A percentile compares a stretch with the other conserved stretches of the same genome.
phyloP scores from a whole-genome alignment of 2,888 invertebrate genomes.

The Lutraria lutraria region DNA sequence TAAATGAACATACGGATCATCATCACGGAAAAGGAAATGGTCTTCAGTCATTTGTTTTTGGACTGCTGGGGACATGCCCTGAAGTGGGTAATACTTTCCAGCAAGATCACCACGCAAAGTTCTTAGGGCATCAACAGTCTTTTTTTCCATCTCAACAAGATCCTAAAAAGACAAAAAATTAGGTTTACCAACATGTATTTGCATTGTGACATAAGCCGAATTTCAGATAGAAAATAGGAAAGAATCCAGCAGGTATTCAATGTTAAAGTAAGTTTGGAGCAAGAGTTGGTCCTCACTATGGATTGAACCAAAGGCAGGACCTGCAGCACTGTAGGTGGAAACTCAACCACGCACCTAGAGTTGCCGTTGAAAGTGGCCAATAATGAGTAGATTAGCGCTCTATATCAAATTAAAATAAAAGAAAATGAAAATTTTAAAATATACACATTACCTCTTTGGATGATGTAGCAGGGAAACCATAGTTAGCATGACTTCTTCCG shows the following conservation, averaged over 20 bases:
- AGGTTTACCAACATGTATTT: neutral
- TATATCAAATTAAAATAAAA: too few relatives aligned
- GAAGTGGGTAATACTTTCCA: slow-evolving; percentile 86
- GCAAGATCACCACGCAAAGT: slow-evolving; percentile 79
- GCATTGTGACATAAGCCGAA: too few relatives aligned
- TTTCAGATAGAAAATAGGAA: too few relatives aligned
- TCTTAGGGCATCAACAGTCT: slow-evolving; percentile 72
- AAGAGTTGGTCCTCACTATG: too few relatives aligned
- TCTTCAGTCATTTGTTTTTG: slow-evolving; percentile 81
- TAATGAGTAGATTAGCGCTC: too few relatives aligned
- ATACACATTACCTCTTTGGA: slow-evolving; percentile 87
- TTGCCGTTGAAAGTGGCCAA: too few relatives aligned
- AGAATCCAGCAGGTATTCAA: too few relatives aligned
- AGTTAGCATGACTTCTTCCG: slow-evolving; percentile 81
- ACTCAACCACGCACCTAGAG: too few relatives aligned
- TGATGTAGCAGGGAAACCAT: slow-evolving; percentile 91
- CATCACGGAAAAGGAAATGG: slow-evolving; percentile 81
- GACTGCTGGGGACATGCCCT: slow-evolving; percentile 75
- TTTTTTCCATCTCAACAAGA: slow-evolving; percentile 77
- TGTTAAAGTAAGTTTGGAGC: too few relatives aligned
- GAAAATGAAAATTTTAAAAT: too few relatives aligned
- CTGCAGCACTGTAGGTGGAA: too few relatives aligned
- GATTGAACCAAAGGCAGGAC: too few relatives aligned
- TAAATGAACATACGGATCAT: slow-evolving; percentile 67
- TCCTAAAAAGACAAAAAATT: slow-evolving; percentile 65